These are phyloP conservation scores for Pelecanus crispus DNA, from an alignment of 2,113 vertebrate genomes.

Conservation along the genomic window DNA sequence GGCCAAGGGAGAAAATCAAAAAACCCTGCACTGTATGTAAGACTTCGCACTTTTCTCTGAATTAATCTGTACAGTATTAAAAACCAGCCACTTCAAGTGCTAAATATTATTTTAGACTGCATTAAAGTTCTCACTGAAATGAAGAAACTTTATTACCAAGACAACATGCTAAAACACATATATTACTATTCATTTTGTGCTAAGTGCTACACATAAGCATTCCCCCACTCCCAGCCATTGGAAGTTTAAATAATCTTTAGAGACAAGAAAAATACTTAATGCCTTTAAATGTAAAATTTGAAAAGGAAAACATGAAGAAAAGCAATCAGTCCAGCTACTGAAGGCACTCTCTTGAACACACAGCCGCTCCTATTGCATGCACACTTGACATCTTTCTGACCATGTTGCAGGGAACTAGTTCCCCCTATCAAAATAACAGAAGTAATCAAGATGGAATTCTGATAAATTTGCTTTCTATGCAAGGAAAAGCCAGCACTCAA, in stretches of 20 bases:
- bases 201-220: background rate
- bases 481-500: background rate
- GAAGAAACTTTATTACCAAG: background rate
- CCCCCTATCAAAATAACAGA: background rate
- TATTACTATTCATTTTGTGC: background rate
- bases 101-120: background rate
- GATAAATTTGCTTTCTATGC: background rate
- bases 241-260: background rate
- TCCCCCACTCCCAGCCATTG: accelerated
- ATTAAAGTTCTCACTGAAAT: background rate
- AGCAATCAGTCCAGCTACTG: background rate
- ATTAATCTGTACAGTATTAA: background rate
- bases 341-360: background rate
- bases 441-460: background rate
- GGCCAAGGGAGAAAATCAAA: background rate
- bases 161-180: background rate
- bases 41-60: background rate
- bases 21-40: background rate
- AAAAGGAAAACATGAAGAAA: background rate
- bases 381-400: background rate
- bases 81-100: background rate
- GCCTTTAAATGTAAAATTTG: background rate
- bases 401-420: accelerated
- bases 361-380: background rate
- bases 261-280: background rate